Evolutionary conservation across 2,888 invertebrate species (phyloP), one percentile per base, ranked within the genome.

Genomic region (Pherbina coryleti): DNA sequence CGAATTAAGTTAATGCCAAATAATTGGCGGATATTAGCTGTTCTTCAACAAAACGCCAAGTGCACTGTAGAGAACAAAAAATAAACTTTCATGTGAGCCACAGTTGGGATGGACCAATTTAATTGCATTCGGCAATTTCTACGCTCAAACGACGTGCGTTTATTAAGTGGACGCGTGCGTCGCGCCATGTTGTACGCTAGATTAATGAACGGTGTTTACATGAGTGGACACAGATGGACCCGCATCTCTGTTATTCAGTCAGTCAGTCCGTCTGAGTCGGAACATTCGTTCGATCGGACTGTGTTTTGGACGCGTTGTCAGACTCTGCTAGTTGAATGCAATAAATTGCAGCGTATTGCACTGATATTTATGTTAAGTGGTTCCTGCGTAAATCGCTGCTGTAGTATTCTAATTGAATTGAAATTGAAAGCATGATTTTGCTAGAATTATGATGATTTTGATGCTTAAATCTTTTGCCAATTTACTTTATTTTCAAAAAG

Each of bases 81-180:
- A 57, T 5, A 25, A n/a, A 44, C 22, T 69, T 69, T 69, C 44
- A 49, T 22, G 69, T n/a, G 51, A 69, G 51, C 44, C 34, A 51
- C 55, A 55, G 55, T 53, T 55, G 4, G 34, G n/a, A 34, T 5
- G 5, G 53, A 44, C 25, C 66, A 66, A 75, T 66, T 75, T 75
- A 64, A 66, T 75, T 31, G 37, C 49, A 76, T 60, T 49, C 37
- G 76, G 60, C 31, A 34, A 55, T 75, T 37, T 37, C 28, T 34
- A 14, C 51, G 28, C 9, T 49, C 49, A 25, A 22, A 44, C 22
- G 57, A n/a, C 55, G 70, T 70, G 49, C 67, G 69, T 70, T 76
- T 70, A 69, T 76, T 76, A 76, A 76, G 76, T 76, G 69, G 75
- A 75, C 64, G 66, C 51, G 74, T 64, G 74, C 44, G 64, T 28